Base-by-base conservation (phyloP, 1,140 invertebrate genomes). In the Homarus americanus region DNA sequence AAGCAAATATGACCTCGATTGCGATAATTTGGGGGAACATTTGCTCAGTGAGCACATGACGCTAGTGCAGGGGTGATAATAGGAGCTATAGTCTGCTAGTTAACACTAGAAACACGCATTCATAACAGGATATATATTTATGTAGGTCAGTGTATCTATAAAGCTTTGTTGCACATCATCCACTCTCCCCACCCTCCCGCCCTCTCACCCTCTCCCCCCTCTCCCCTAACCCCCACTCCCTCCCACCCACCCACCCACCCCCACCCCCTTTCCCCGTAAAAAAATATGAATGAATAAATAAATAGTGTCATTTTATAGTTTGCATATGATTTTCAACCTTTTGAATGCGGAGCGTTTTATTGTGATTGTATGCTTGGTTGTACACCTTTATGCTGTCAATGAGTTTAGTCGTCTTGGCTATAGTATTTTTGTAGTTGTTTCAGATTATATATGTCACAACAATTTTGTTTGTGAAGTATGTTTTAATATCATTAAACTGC, bases 81-180 rank as follows among this genome's bases (percentile, higher is more conserved):
- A 9, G 17, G 44, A 2, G 17, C 10, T 9, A 28, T 72, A 24
- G 9, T 17, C 24, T 72, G 24, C 24, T 73, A 32, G 72, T 36
- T 32, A 28, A 73, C 38, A 78, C 10, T 34, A 78, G 5, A 49
- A n/a, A 28, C 76, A 49, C 12, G 53, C 32, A 79, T 79, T 53
- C 44, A 49, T 10, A 79, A 53, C 76, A 0, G 20, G 36, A 32
- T 79, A 28, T 28, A 79, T 79, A 79, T 79, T 79, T 79, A 79
- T 79, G 36, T 79, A 79, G 76, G 76, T 79, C 76, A 79, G 76
- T 79, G 76, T 69, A 69, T 69, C 40, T 76, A 76, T 41, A 38
- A 76, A 38, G 3, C 73, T 76, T 41, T 76, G 36, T 76, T n/a
- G 40, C 28, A 76, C 36, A 76, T 41, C 36, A 38, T 40, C 73